Evolutionary conservation across 2,113 vertebrate species (phyloP), one percentile per base, ranked within the genome.

Genomic region (Pogona vitticeps): DNA sequence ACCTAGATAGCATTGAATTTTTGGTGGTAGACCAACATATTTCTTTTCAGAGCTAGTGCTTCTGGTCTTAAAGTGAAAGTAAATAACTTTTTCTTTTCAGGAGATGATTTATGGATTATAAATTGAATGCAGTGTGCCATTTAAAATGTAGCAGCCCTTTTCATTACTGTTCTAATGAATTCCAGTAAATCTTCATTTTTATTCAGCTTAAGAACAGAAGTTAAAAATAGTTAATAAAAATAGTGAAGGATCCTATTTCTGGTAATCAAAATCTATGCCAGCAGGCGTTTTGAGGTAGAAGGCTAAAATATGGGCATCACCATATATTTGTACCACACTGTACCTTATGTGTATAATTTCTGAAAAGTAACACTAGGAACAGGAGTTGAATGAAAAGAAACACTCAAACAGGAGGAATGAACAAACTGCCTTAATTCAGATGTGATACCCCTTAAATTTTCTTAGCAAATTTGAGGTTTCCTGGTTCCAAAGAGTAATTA

Each of bases 11-110:
- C 8, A 40, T 52, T 77, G 76, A 82, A 21, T 59, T 28, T 8
- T 36, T 31, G 81, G 75, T 33, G 23, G 88, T 46, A n/a, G 72
- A n/a, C 68, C n/a, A 83, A 21, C 31, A 36, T 79, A 26, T 73
- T 80, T 8, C 38, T 84, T 46, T 61, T 61, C 70, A 31, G 26
- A 75, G 14, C 68, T 0, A 2, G 42, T 71, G 88, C 61, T 79
- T 21, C 79, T 84, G n/a, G 9, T 52, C 52, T 26, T 70, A 65
- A 82, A 61, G 52, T n/a, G 58, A 76, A 86, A 85, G 46, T 6
- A 65, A 86, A 33, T 33, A 79, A 78, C 63, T 52, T 76, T 31
- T 82, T 84, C 82, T 80, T 84, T 58, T 81, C 40, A 33, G 59
- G 10, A 17, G 46, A 20, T 33, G 1, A 0, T 15, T 38, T 23